Percentiles rank a stretch among this genome's conserved stretches.
These are phyloP conservation scores for Rhizomys pruinosus DNA, from an alignment of 2,113 vertebrate genomes.

Conservation along the genomic window DNA sequence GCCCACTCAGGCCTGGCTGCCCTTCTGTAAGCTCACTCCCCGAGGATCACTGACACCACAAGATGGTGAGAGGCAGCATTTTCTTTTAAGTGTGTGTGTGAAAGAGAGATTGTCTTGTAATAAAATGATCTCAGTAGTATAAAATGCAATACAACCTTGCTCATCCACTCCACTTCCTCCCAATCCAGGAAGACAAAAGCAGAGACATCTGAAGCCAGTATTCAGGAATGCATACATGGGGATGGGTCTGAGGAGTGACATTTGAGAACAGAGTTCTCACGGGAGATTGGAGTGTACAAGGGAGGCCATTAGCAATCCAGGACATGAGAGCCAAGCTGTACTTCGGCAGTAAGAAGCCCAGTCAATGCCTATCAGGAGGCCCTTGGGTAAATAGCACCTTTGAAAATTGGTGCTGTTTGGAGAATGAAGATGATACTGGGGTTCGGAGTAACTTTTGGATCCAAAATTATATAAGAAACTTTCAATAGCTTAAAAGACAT, in stretches of 20 bases:
- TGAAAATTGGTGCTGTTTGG: neutral
- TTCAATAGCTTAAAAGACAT: neutral
- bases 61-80: neutral
- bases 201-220: neutral
- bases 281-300: neutral
- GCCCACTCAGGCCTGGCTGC: neutral
- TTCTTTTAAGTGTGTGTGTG: neutral
- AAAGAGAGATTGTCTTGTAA: neutral
- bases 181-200: neutral
- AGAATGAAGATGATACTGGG: neutral
- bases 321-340: neutral
- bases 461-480: neutral
- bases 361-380: neutral
- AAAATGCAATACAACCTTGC: neutral
- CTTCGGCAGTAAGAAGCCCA: neutral
- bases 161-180: neutral
- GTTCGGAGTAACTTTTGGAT: neutral
- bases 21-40: neutral
- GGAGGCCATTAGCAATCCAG: neutral
- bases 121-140: conserved; percentile 16
- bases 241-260: too few species aligned
- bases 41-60: neutral
- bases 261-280: neutral
- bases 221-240: neutral
- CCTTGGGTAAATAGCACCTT: neutral